Conservation (phyloP, 2,797 vertebrate species). For the Lophura swinhoii region DNA sequence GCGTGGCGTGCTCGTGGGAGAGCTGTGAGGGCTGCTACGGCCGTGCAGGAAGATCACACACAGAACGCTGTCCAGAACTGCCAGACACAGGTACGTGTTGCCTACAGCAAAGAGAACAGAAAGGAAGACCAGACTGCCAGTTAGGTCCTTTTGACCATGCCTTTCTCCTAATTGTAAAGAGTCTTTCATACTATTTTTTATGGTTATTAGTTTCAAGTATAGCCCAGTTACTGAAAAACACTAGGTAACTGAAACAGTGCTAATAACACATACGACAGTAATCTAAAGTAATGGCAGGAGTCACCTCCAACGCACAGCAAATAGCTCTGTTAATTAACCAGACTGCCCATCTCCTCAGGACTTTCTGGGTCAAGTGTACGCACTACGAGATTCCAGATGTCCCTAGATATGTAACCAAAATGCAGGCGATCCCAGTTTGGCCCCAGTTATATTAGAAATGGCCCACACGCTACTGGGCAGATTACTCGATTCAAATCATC, state of each 20-base stretch:
- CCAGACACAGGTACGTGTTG: slow-evolving; percentile 96
- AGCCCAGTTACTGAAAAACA: not conserved
- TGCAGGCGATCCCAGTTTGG: not conserved
- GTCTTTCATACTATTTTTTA: not conserved
- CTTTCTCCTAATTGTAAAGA: not conserved
- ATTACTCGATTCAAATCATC: not conserved
- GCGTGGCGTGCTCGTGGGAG: slow-evolving; percentile 93
- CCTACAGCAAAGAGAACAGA: slow-evolving; percentile 73
- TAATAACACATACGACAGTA: accelerated
- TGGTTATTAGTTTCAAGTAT: not conserved
- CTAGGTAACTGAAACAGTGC: accelerated
- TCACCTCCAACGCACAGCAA: accelerated
- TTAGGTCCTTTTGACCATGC: not conserved
- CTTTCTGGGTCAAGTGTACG: not conserved
- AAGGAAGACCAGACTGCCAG: not conserved
- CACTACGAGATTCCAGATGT: accelerated
- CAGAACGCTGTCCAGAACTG: slow-evolving; percentile 93
- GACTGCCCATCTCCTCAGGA: not conserved
- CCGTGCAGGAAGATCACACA: slow-evolving; percentile 97
- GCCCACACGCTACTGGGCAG: not conserved
- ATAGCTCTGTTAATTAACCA: not conserved
- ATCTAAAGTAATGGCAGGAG: not conserved
- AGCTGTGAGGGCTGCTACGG: slow-evolving; percentile 95
- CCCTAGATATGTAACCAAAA: not conserved
- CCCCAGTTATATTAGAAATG: not conserved